Evolutionary conservation across 2,888 invertebrate genomes (phyloP), one percentile per base, ranked within the genome.

Genomic region (Dicyrtomina minuta): DNA sequence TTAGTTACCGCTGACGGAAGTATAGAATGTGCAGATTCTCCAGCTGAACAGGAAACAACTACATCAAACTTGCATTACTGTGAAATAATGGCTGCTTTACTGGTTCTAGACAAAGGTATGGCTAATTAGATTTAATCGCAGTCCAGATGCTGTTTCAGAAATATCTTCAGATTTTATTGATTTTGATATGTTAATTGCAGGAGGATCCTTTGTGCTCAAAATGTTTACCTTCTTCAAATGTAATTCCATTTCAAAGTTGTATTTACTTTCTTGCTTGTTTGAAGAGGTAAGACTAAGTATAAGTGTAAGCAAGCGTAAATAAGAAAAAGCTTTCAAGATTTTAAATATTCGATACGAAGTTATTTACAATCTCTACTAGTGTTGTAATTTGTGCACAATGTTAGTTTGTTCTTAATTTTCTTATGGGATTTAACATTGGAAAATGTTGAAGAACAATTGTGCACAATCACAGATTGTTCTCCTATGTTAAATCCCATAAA

Each of bases 1-100:
- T 79, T 90, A 86, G 88, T 96, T 41, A 96, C 96, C 5, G 95
- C 95, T 0, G 97, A 97, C 85, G 97, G 97, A 0, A 95, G 96
- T 78, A 88, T 96, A 39, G 91, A 96, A 81, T 97, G 96, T 80
- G 51, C 56, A n/a, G 86, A 87, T 66, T 86, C 88, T 79, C 96
- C 96, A 0, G 92, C 89, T 44, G 90, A 91, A 76, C 97, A 97
- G 81, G 97, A 97, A 80, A 84, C 83, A 68, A 83, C 87, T 0
- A 93, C 96, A 0, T 87, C 89, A 8, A 86, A 87, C 3, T 84
- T 97, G 12, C 91, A 93, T 79, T 90, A 89, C 79, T 91, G 92
- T 80, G 96, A 97, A 85, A 86, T 89, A 6, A 83, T 92, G 1
- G 86, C 91, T 2, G 93, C 92, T 0, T 80, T 96, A 20, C 85